Conservation (phyloP, 2,113 vertebrate genomes). For the Jacana jacana region DNA sequence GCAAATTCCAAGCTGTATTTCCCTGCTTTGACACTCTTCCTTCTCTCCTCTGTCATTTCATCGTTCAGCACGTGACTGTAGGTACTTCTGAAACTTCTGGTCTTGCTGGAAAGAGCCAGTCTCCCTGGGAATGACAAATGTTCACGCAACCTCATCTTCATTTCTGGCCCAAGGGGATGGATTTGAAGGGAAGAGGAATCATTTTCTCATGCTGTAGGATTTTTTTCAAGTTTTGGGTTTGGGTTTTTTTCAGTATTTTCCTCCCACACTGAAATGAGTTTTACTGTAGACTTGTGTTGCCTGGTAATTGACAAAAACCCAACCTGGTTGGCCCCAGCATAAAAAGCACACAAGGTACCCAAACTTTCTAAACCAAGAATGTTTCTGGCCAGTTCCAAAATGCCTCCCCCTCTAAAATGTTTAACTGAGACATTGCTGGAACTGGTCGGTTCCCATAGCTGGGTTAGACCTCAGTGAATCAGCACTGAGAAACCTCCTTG, state of each 20-base stretch:
- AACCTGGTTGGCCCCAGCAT: neutral
- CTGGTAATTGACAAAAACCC: neutral
- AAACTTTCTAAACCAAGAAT: neutral
- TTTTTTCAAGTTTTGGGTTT: neutral
- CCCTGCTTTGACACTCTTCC: neutral
- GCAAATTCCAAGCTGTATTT: neutral
- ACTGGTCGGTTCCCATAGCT: neutral
- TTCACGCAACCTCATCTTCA: neutral
- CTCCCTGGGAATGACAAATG: neutral
- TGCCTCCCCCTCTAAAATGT: neutral
- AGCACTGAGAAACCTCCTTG: neutral
- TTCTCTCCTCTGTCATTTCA: neutral
- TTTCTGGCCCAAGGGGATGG: neutral
- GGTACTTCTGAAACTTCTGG: neutral
- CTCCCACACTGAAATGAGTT: neutral
- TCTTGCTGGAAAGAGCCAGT: neutral
- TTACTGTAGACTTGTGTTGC: neutral
- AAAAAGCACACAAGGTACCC: neutral
- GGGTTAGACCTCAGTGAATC: constrained; percentile 29
- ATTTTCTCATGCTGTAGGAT: neutral
- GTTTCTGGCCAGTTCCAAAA: neutral
- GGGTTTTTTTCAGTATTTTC: neutral
- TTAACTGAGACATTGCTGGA: neutral
- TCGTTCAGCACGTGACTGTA: neutral
- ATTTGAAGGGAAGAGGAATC: neutral